Evolutionary conservation across 1,140 invertebrate genomes (phyloP), one percentile per base, ranked within the genome.

Genomic region (Gryllus bimaculatus): DNA sequence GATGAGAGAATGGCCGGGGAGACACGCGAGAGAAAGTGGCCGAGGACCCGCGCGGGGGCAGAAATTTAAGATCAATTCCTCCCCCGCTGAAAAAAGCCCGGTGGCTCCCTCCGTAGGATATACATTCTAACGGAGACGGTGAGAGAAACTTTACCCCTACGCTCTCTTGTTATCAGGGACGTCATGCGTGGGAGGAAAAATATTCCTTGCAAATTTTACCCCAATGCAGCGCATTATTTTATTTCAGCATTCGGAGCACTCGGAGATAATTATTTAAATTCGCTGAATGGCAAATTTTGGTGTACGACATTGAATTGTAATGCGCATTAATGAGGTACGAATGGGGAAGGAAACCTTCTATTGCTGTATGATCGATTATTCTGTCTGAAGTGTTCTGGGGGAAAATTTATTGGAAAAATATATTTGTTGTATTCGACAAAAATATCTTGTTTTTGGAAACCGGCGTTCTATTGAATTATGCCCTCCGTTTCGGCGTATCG

Each of bases 31-130:
- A 66, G 54, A 66, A 66, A 66, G 54, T 66, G 54, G 54, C 54
- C 54, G 54, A 66, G 54, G 54, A 13, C 54, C 54, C 18, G 54
- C 54, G 54, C 54, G 10, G 54, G 54, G 18, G 54, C 54, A 66
- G 54, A 66, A 66, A 66, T 66, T 66, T 66, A 66, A 66, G 54
- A 66, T 66, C 54, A 66, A 66, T 66, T 66, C 18, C 54, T 66
- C 54, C 54, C 54, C 54, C 54, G 10, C 54, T 3, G 54, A 66
- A 66, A 66, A 66, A 66, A 66, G 10, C 7, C 54, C 54, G 10
- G 54, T 18, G 18, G 54, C 18, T 66, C 54, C 18, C 18, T 66
- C 54, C 54, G 54, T 66, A 66, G 54, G 54, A 66, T 66, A 66
- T 66, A 18, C 54, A 66, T 66, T 10, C 54, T 10, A 66, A 66